Base-by-base conservation (phyloP, 2,113 vertebrate genomes). In the Onychorhynchus coronatus region DNA sequence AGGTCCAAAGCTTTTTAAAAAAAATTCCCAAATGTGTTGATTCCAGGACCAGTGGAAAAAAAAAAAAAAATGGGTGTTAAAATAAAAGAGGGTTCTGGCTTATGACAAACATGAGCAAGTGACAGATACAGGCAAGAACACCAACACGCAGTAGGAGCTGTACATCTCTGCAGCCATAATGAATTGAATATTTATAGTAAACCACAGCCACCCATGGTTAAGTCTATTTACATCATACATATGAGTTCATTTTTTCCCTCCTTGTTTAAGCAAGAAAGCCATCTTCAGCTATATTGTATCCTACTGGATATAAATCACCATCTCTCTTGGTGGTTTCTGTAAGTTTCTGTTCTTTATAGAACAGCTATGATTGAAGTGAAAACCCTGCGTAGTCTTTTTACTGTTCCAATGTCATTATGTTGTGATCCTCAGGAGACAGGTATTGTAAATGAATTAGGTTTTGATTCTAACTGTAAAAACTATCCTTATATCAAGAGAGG, bases 221-320 rank as follows among this genome's bases (percentile, higher is more conserved):
- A 95, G 85, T 77, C 94, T 92, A 88, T 98, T 97, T 97, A 97
- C 96, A 97, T 97, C 97, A 97, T 96, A 97, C 85, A 96, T 97
- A 96, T 76, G 95, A 97, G 95, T 97, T 97, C 94, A 97, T 96
- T 95, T 97, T 96, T 91, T 28, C 92, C 92, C 66, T 95, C 95
- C 96, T 96, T 97, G 97, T 97, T 98, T 97, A 97, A 97, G 96
- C 97, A 97, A 97, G 96, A 97, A 97, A 98, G 97, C 96, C 92
- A 96, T 97, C 97, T 95, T 97, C 95, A 95, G 95, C 94, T 96
- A 93, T 95, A 94, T 78, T 95, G 90, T 93, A 72, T 94, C 94
- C 91, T 93, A 94, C 91, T 89, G 89, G 96, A 96, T 97, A 97
- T 97, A 97, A 97, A 98, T 98, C 97, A 97, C 93, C 78, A 93